Base-by-base conservation (phyloP, 92 coral and sea anemone genomes). In the Phymanthus crucifer region DNA sequence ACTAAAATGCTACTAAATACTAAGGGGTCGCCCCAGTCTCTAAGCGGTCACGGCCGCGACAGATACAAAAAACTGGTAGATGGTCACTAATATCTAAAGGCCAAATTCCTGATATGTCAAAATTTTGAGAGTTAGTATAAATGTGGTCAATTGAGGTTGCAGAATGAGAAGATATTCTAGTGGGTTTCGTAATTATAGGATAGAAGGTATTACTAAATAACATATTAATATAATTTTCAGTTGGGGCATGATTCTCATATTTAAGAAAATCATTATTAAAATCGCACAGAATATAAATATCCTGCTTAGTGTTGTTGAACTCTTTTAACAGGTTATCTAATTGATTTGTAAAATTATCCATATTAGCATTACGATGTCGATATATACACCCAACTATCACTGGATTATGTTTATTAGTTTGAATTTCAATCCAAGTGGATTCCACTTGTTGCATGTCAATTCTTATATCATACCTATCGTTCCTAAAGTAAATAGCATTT, bases 161-260 rank as follows among this genome's bases (percentile, higher is more conserved):
- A 45, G 93, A 47, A 58, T 89, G 93, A 72, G 48, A 70, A 29
- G 80, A 84, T 72, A 85, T 74, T 78, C 85, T 52, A 13, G 87
- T 89, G 47, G 93, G 89, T 66, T 89, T 85, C 19, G 86, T 90
- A 43, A 82, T 83, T 16, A 89, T 33, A 17, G 90, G 86, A 69
- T 66, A 37, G 31, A 86, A 78, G 45, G 71, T 74, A 76, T 75
- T 40, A 64, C 66, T 43, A 32, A 45, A 77, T 46, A 83, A 32
- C 87, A 83, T 83, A 58, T 77, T 67, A 27, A 86, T 37, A 72
- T 81, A 81, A 45, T 73, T 66, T 29, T 66, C 76, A 12, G 83
- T 86, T 76, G 64, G 77, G 32, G 65, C 27, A 68, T 83, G 78
- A 3, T 19, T 17, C 14, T 70, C 67, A 77, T 77, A 70, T 46